Evolutionary conservation across 2,113 vertebrate genomes (phyloP), one percentile per base, ranked within the genome.

Genomic region (Emydura subglobosa): DNA sequence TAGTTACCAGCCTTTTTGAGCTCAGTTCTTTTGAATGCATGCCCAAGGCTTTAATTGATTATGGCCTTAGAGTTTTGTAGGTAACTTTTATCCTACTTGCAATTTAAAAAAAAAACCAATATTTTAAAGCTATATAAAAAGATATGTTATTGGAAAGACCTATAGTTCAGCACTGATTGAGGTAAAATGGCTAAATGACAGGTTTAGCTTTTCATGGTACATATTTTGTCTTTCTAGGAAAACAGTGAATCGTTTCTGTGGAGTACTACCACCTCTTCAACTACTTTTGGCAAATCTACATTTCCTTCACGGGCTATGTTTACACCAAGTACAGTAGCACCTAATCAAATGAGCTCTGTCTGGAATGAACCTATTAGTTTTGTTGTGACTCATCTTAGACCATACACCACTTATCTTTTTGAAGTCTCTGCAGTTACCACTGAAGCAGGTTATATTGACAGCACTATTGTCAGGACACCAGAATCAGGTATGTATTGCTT

Each of bases 391-490:
- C 98, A 98, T 92, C 98, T 99, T 87, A 99, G 98, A 81, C 98
- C 99, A 47, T 99, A 99, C 55, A 99, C 99, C 1, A 99, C 99
- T 1, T 99, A 99, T 57, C 98, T 99, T 21, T 99, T 99, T 92
- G 99, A 99, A 97, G 99, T 99, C 87, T 99, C 99, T n/a, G 99
- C 99, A 79, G 99, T 99, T 93, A 99, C 99, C 82, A 99, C 98
- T 4, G 99, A 99, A 84, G 99, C 99, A 92, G 99, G 99, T 53
- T 99, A 99, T 96, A 98, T 99, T 82, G 99, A 99, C 86, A 99
- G 99, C 88, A 98, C 99, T 2, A 99, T 99, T 98, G 99, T 99
- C 88, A 98, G 99, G 91, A 99, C 99, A 95, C 99, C 99, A 34
- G 99, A 99, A 95, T 99, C 99, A 98, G 99, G 99, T 99, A 96